Conservation (phyloP, 2,888 invertebrate species). For the Ectemnius continuus region DNA sequence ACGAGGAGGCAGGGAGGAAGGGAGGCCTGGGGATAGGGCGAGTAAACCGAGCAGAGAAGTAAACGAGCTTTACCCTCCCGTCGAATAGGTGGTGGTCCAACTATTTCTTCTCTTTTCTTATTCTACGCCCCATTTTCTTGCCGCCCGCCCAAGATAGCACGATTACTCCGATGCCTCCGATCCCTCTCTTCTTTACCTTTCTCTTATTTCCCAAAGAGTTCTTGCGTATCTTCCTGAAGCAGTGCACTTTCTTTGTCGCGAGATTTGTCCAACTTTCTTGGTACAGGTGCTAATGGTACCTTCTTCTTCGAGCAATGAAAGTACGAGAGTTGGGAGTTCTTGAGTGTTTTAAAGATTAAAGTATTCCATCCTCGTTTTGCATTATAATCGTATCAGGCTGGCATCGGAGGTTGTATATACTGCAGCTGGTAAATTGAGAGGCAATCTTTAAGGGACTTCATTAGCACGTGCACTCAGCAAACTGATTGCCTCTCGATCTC, state of each 20-base stretch:
- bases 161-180: constrained; percentile 30
- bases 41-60: constrained; percentile 38
- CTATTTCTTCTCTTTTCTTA: constrained; percentile 40
- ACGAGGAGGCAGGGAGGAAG: constrained; percentile 4
- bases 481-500: constrained; percentile 18
- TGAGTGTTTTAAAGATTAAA: too few relatives aligned
- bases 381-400: too few relatives aligned
- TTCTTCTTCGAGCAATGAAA: too few relatives aligned
- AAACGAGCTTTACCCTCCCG: constrained; percentile 1
- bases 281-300: too few relatives aligned
- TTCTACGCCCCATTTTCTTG: constrained; percentile 43
- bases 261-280: too few relatives aligned
- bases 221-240: background rate
- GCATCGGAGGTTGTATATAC: too few relatives aligned
- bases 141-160: constrained; percentile 19
- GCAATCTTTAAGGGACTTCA: constrained; percentile 7
- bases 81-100: constrained; percentile 27
- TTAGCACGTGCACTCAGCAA: constrained; percentile 10
- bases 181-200: constrained; percentile 11
- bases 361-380: too few relatives aligned
- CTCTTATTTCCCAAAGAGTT: background rate
- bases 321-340: too few relatives aligned
- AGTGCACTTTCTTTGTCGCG: background rate
- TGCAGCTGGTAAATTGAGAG: background rate
- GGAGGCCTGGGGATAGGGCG: constrained; percentile 10